Base-by-base conservation (phyloP, 92 coral and sea anemone genomes). In the Siderastrea radians region DNA sequence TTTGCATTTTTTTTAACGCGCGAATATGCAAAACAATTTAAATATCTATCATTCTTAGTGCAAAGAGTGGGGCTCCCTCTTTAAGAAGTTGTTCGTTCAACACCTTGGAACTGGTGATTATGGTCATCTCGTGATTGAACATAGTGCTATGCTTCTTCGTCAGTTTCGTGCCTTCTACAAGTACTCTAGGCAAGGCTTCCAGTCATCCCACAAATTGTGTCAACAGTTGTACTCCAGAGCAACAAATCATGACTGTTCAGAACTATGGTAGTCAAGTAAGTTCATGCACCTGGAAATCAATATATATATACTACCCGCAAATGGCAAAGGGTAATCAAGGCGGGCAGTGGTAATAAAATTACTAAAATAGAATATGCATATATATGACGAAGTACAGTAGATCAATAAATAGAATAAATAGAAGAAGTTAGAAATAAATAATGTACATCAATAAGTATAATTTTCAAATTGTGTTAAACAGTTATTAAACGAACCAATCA, bases 181-280 rank as follows among this genome's bases (percentile, higher is more conserved):
- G n/a, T 77, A 81, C 75, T 89, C 89, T 83, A 77, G 79, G 52
- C 93, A 85, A 90, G 93, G 93, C 13, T 91, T 87, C 82, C 88
- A 91, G 58, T 79, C 91, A 4, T 87, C 89, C 17, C 94, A 91
- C 77, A 91, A 91, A 68, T 50, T 91, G 52, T 91, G 87, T 79
- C 86, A 89, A 16, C 69, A 48, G 50, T 65, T 87, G 77, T 91
- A 75, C 73, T 82, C 91, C 45, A 87, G 67, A 64, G 91, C 91
- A 75, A 87, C 91, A n/a, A 87, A 91, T 58, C 91, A 87, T 64
- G 91, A 91, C 87, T 51, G 89, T 14, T 66, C 91, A 61, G 91
- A 58, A 45, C 75, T 77, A 44, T 86, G 72, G 9, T 79, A 81
- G 72, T 91, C 91, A 70, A 70, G 94, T 87, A 72, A 77, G 94